Conservation (phyloP, 2,797 vertebrate species). For the Microchirus variegatus region DNA sequence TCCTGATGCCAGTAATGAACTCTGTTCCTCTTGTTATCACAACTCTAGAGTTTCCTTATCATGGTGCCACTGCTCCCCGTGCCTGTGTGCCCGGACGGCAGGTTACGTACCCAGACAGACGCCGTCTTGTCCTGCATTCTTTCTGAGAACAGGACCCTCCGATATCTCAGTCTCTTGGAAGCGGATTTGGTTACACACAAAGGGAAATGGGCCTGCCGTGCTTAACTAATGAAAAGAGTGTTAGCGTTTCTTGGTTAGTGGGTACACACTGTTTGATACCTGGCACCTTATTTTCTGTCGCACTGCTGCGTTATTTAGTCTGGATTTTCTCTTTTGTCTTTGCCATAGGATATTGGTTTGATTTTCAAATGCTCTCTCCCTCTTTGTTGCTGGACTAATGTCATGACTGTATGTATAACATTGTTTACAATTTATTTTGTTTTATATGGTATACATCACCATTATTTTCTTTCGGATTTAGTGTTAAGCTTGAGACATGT, state of each 20-base stretch:
- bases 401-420: background rate
- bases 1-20: slow-evolving; percentile 71
- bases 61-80: slow-evolving; percentile 52
- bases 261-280: slow-evolving; percentile 36
- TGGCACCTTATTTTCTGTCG: slow-evolving; percentile 20
- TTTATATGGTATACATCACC: background rate
- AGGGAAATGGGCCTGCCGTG: slow-evolving; percentile 53
- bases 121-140: slow-evolving; percentile 81
- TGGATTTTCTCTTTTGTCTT: background rate
- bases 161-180: slow-evolving; percentile 62
- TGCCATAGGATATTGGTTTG: background rate
- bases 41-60: slow-evolving; percentile 81
- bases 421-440: background rate
- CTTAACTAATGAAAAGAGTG: slow-evolving; percentile 62
- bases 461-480: background rate
- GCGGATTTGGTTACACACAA: slow-evolving; percentile 75
- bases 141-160: slow-evolving; percentile 71
- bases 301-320: background rate
- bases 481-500: background rate
- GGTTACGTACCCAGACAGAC: slow-evolving; percentile 78
- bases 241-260: slow-evolving; percentile 49
- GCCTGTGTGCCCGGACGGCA: slow-evolving; percentile 61
- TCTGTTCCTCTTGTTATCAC: slow-evolving; percentile 74
- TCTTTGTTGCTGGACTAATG: background rate
- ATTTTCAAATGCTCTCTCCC: background rate